These are phyloP conservation scores for Cherax quadricarinatus DNA, from an alignment of 1,140 invertebrate genomes.

Conservation along the genomic window DNA sequence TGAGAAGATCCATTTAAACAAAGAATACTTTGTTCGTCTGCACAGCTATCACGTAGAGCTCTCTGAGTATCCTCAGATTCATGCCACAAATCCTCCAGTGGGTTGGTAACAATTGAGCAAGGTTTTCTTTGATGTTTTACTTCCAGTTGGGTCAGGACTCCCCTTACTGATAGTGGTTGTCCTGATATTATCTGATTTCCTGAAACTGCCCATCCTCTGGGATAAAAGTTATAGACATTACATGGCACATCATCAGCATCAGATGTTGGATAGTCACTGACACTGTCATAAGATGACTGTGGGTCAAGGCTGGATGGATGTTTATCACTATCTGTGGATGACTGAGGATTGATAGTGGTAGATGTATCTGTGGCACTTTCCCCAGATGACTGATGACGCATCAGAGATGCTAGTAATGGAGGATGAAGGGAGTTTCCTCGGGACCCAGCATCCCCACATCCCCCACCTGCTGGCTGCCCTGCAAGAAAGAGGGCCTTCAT, in stretches of 20 bases:
- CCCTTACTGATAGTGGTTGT: constrained; percentile 57
- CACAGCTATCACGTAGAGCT: not conserved
- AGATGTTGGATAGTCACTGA: constrained; percentile 63
- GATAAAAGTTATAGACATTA: constrained; percentile 51
- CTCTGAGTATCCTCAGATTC: constrained; percentile 16
- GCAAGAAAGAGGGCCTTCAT: not conserved
- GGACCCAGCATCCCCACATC: not conserved
- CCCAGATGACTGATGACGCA: constrained; percentile 57
- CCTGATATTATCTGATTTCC: constrained; percentile 45
- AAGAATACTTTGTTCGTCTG: not conserved
- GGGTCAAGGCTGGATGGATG: constrained; percentile 55
- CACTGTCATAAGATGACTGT: constrained; percentile 62
- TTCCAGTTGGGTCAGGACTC: constrained; percentile 26
- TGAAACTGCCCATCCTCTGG: constrained; percentile 63
- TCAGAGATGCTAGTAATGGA: constrained; percentile 27
- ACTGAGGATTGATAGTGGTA: constrained; percentile 57
- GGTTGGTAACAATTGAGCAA: constrained; percentile 59
- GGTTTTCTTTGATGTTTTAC: not conserved
- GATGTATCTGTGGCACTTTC: constrained; percentile 61
- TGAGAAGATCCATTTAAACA: constrained; percentile 43
- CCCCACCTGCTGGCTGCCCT: not conserved
- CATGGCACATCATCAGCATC: constrained; percentile 54
- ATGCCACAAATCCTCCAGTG: constrained; percentile 59
- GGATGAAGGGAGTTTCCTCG: constrained; percentile 51
- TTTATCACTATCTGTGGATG: constrained; percentile 54